Evolutionary conservation across 2,888 invertebrate genomes (phyloP).

Genomic region (Hypolimnas misippus): DNA sequence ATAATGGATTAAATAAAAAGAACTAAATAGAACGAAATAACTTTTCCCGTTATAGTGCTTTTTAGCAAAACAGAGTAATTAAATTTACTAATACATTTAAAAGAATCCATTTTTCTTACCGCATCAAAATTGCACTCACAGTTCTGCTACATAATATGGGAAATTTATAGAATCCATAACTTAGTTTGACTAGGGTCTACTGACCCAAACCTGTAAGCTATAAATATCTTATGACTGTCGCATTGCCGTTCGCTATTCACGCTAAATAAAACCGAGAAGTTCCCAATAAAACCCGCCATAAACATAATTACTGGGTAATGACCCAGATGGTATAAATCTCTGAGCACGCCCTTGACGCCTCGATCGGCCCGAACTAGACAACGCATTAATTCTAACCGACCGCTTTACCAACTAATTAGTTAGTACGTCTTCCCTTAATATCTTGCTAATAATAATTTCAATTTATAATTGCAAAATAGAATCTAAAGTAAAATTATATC

Average conservation of each 20-base stretch:
- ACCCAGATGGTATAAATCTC: slow-evolving; percentile 66
- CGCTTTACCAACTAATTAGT: slow-evolving; percentile 56
- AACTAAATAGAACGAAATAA: slow-evolving; percentile 11
- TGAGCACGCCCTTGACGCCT: slow-evolving; percentile 42
- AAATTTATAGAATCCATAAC: slow-evolving; percentile 13
- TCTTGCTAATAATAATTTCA: slow-evolving; percentile 19
- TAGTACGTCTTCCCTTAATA: slow-evolving; percentile 56
- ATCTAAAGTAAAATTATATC: too few species aligned
- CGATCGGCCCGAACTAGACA: slow-evolving; percentile 43
- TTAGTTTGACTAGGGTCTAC: slow-evolving; percentile 22
- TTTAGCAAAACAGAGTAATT: background rate
- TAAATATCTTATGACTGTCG: slow-evolving; percentile 29
- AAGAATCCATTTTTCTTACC: background rate
- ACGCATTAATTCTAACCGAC: slow-evolving; percentile 41
- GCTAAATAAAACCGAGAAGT: slow-evolving; percentile 42
- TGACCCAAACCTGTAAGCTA: slow-evolving; percentile 18
- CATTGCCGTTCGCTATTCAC: slow-evolving; percentile 36
- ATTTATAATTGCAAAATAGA: slow-evolving; percentile 11
- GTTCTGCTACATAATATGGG: background rate
- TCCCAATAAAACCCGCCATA: slow-evolving; percentile 57
- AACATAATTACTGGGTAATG: slow-evolving; percentile 73
- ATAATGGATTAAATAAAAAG: slow-evolving; percentile 25
- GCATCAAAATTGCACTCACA: background rate
- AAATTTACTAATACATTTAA: background rate
- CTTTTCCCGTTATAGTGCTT: background rate